Conservation (phyloP, 2,113 vertebrate species). For the Barnardius zonarius region DNA sequence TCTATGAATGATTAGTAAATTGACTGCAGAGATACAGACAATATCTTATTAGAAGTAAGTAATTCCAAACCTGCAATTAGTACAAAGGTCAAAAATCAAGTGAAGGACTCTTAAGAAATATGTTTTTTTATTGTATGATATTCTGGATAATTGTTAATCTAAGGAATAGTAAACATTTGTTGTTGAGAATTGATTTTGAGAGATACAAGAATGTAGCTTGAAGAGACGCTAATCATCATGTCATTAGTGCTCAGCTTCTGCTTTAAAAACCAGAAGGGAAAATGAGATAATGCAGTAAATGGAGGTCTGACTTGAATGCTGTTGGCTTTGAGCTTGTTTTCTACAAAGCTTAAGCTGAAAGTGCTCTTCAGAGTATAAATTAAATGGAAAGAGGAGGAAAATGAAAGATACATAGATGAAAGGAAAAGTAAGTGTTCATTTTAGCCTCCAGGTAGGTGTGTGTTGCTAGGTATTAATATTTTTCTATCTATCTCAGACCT, state of each 20-base stretch:
- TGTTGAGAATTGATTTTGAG: conserved; percentile 25
- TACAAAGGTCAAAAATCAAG: conserved; percentile 48
- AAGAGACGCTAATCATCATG: conserved; percentile 16
- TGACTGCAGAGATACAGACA: not conserved
- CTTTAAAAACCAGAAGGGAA: conserved; percentile 13
- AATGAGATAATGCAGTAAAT: conserved; percentile 16
- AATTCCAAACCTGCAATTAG: conserved; percentile 27
- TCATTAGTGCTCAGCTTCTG: conserved; percentile 15
- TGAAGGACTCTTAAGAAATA: conserved; percentile 17
- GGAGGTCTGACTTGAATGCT: not conserved
- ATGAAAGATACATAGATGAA: not conserved
- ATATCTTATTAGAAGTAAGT: conserved; percentile 10
- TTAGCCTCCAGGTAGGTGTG: not conserved
- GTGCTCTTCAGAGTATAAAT: not conserved
- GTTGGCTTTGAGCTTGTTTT: not conserved
- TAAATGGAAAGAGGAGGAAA: not conserved
- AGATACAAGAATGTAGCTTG: not conserved
- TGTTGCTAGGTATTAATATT: not conserved
- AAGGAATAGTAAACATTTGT: conserved; percentile 9
- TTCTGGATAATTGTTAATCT: conserved; percentile 17
- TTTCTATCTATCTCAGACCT: not conserved
- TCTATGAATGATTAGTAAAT: conserved; percentile 4
- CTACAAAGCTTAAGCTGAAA: not conserved
- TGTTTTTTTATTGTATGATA: not conserved
- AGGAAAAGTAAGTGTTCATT: not conserved